Percentiles rank a stretch among this genome's conserved stretches.
Evolutionary conservation across 2,113 vertebrate genomes (phyloP).

Genomic region (Corythornis madagascariensis): DNA sequence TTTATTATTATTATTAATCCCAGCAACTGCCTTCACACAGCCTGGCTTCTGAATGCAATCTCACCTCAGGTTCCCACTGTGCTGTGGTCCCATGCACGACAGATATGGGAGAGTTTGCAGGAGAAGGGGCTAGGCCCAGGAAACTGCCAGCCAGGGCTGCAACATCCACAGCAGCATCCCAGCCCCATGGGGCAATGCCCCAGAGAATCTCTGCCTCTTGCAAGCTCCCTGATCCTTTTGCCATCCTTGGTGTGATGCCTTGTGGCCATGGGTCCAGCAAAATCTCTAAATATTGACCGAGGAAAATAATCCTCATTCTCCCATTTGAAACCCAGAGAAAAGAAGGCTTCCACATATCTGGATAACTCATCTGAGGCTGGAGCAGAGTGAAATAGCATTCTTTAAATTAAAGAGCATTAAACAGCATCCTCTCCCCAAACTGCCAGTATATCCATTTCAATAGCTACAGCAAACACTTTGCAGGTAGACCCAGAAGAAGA

Average conservation of each 20-base stretch:
- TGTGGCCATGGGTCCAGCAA: background rate
- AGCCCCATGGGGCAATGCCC: background rate
- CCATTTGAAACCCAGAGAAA: background rate
- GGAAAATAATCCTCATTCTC: background rate
- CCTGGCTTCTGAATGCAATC: background rate
- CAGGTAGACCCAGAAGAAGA: constrained; percentile 40
- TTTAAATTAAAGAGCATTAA: constrained; percentile 61
- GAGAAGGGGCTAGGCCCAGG: background rate
- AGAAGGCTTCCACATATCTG: background rate
- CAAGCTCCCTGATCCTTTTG: rapidly evolving
- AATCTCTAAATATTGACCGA: background rate
- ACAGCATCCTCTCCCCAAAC: constrained; percentile 25
- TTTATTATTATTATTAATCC: constrained; percentile 4
- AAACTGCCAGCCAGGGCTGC: background rate
- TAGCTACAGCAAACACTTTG: background rate
- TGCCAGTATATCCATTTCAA: constrained; percentile 15
- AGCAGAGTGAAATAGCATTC: background rate
- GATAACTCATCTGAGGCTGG: background rate
- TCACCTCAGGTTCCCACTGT: background rate
- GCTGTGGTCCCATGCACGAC: background rate
- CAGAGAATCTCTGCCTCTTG: background rate
- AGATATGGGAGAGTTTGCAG: background rate
- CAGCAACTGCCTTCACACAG: background rate
- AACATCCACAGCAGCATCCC: background rate
- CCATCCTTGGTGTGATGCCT: background rate